A percentile compares a stretch with the other conserved stretches of the same genome.
Evolutionary conservation across 2,113 vertebrate species (phyloP).

Genomic region (Leucosticte australis): DNA sequence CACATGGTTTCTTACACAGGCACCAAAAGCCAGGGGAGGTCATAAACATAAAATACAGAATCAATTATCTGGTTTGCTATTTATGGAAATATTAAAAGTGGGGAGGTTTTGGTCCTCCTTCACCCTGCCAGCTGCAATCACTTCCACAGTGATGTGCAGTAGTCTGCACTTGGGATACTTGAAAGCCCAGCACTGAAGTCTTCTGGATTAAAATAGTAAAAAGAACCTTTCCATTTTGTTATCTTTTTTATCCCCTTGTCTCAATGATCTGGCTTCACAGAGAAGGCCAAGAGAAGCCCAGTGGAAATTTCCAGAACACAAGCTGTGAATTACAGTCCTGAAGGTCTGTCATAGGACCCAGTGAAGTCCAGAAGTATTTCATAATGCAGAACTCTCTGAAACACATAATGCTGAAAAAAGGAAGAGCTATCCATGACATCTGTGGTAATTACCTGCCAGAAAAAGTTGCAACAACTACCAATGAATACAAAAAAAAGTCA

Average conservation of each 20-base stretch:
- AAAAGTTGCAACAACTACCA: not conserved
- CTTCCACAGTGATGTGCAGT: not conserved
- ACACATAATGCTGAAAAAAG: not conserved
- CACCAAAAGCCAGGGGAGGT: not conserved
- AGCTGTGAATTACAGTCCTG: not conserved
- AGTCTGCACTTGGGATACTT: not conserved
- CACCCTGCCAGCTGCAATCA: not conserved
- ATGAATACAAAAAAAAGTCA: not conserved
- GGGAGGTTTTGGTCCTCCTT: not conserved
- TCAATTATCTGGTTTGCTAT: not conserved
- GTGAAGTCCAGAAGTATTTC: not conserved
- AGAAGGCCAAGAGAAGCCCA: not conserved
- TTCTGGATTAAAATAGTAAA: not conserved
- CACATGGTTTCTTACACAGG: not conserved
- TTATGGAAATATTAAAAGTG: not conserved
- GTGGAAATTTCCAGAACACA: not conserved
- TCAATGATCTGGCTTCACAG: not conserved
- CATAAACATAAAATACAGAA: not conserved
- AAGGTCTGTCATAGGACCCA: not conserved
- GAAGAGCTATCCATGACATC: not conserved
- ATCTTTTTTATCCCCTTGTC: not conserved
- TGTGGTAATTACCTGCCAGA: not conserved
- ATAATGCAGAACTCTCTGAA: not conserved
- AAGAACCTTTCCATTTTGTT: not conserved
- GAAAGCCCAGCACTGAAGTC: not conserved